Base-by-base conservation (phyloP, 2,888 invertebrate genomes). In the Cerastis leucographa region DNA sequence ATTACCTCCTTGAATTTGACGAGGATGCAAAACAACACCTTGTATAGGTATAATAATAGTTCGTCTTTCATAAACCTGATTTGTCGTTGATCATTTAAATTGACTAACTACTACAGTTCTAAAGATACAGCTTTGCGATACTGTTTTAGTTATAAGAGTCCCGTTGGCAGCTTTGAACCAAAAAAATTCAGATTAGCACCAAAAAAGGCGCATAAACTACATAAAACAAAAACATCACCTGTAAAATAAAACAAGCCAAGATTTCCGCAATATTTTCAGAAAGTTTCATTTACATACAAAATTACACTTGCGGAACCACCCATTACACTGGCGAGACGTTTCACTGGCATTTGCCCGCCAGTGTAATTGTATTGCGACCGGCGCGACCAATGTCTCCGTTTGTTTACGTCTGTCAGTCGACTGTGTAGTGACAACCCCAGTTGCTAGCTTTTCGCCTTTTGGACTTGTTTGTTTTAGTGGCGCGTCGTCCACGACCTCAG, bases 281-380 rank as follows among this genome's bases (percentile, higher is more conserved):
- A 83, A 68, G 17, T 82, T 82, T 67, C 46, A 70, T 78, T 81
- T 65, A 69, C 54, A 81, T 72, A 66, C 65, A 49, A 83, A 84
- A 68, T 72, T 72, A 77, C 64, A 74, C 62, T 83, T 61, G 54
- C 14, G 25, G 67, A 59, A 51, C 65, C 54, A 17, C 71, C 61
- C 78, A 74, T 80, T 74, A 77, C 69, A 65, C 49, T 22, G 64
- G 9, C 67, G 66, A 76, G 74, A 78, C 66, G 67, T 78, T 76
- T 78, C 76, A 66, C 49, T 71, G 73, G 70, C 71, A 66, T 70
- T 80, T 70, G 59, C 62, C 62, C 49, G 12, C 46, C 65, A 71
- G 59, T 67, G 68, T 74, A 74, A 83, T 72, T 84, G 84, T 84
- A 75, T 84, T 80, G 77, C 69, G 80, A 74, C 61, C 56, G 76